Base-by-base conservation (phyloP, 1,140 invertebrate species). In the Brachystomella parvula region DNA sequence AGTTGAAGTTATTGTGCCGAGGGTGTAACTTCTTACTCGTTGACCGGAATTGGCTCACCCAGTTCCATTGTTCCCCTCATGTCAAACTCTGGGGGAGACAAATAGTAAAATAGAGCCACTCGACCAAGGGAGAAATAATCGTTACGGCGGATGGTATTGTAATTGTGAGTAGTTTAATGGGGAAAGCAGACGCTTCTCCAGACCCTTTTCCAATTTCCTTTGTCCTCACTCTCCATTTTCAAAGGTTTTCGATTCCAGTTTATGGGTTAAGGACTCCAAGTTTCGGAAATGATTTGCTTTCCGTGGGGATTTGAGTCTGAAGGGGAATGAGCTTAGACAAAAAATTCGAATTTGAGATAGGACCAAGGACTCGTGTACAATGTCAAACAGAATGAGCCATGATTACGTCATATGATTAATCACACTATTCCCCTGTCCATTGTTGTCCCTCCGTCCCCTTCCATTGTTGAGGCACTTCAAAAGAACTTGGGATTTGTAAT, bases 111-210 rank as follows among this genome's bases (percentile, higher is more conserved):
- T 53, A 53, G 12, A 15, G 49, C 12, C 49, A 53, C 49, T 53
- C 49, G 24, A 53, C 15, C 49, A 53, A n/a, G 49, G 24, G 49
- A 15, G 49, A 15, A 53, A 53, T 53, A 53, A 53, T 53, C 12
- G 49, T 26, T 53, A 19, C 49, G 12, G 49, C 15, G 49, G 49
- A 53, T 53, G 49, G 15, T 53, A 53, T 53, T 53, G 49, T 53
- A 53, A 53, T 53, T 53, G 49, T 53, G 49, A 53, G 9, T 53
- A 53, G 49, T 53, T 53, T 53, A 53, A 19, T 15, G 12, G 49
- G 12, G 12, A 39, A 39, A 39, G 35, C 35, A 39, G 35, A 39
- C 49, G 24, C 49, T 53, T 53, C n/a, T n/a, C n/a, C 21, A 24
- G 15, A 26, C 15, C 49, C 21, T 26, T 53, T 53, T 53, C 49